Evolutionary conservation across 1,140 invertebrate species (phyloP).

Genomic region (Halesus radiatus): DNA sequence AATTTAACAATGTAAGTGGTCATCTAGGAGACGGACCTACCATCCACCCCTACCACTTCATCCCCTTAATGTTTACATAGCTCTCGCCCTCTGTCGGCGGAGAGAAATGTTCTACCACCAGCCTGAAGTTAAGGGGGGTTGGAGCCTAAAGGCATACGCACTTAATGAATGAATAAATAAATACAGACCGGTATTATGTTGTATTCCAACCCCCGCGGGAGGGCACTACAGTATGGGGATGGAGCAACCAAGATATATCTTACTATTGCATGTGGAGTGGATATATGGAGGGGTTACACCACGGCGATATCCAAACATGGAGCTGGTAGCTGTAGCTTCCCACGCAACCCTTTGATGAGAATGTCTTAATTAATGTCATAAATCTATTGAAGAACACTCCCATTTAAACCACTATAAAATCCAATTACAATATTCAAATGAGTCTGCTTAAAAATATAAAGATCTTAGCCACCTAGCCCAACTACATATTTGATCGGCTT

Average conservation of each 20-base stretch:
- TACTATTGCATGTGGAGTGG: conserved; percentile 1
- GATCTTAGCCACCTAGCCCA: too few species aligned
- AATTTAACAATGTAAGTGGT: conserved; percentile 16
- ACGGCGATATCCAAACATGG: too few species aligned
- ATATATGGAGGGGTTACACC: conserved; percentile 2
- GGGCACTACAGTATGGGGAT: conserved; percentile 18
- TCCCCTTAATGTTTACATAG: conserved; percentile 38
- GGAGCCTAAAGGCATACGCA: conserved; percentile 52
- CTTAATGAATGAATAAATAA: conserved; percentile 59
- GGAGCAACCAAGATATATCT: background rate
- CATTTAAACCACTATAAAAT: background rate
- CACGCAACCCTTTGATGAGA: conserved; percentile 32
- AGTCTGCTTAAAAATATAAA: background rate
- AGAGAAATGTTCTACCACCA: conserved; percentile 17
- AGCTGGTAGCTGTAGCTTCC: conserved; percentile 15
- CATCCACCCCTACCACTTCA: conserved; percentile 1
- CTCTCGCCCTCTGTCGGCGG: conserved; percentile 29
- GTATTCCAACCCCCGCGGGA: conserved; percentile 46
- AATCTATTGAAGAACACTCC: conserved; percentile 15
- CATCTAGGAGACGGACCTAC: background rate
- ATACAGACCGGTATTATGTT: conserved; percentile 56
- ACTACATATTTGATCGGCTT: too few species aligned
- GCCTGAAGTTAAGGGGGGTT: conserved; percentile 18
- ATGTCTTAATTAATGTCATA: conserved; percentile 41
- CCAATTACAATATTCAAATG: conserved; percentile 16